Evolutionary conservation across 2,888 invertebrate genomes (phyloP).

Genomic region (Drosophila ustulata): DNA sequence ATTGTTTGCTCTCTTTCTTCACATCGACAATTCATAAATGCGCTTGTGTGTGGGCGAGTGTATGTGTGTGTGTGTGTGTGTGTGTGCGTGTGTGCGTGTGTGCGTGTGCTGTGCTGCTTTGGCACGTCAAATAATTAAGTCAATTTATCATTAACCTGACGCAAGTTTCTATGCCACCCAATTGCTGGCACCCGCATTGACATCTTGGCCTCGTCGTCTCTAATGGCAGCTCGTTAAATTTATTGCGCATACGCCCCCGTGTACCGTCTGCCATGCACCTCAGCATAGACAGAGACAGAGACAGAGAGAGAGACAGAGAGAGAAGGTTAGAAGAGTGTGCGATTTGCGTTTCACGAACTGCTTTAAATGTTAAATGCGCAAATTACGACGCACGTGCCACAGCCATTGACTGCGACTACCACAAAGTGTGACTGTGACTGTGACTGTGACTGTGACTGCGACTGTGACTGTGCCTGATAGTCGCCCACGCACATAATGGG

Average conservation of each 20-base stretch:
- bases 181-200: slow-evolving; percentile 27
- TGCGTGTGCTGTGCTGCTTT: slow-evolving; percentile 36
- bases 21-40: slow-evolving; percentile 15
- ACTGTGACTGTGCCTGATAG: slow-evolving; percentile 23
- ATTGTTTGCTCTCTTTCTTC: not conserved
- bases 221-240: slow-evolving; percentile 80
- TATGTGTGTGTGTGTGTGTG: slow-evolving; percentile 16
- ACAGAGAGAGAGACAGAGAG: slow-evolving; percentile 1
- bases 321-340: slow-evolving; percentile 13
- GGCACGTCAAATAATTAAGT: slow-evolving; percentile 77
- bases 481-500: slow-evolving; percentile 30
- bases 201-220: slow-evolving; percentile 64
- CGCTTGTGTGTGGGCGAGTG: not conserved
- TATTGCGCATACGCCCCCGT: slow-evolving; percentile 78
- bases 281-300: slow-evolving; percentile 1
- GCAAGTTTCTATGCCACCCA: slow-evolving; percentile 46
- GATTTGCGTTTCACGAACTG: slow-evolving; percentile 64
- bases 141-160: slow-evolving; percentile 73
- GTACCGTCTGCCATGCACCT: slow-evolving; percentile 36
- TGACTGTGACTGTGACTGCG: slow-evolving; percentile 28
- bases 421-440: slow-evolving; percentile 24
- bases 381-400: slow-evolving; percentile 73
- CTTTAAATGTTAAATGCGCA: slow-evolving; percentile 79
- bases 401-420: slow-evolving; percentile 46
- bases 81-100: slow-evolving; percentile 3